phyloP scores from a whole-genome alignment of 2,888 invertebrate genomes.

The Trissolcus brochymenae region DNA sequence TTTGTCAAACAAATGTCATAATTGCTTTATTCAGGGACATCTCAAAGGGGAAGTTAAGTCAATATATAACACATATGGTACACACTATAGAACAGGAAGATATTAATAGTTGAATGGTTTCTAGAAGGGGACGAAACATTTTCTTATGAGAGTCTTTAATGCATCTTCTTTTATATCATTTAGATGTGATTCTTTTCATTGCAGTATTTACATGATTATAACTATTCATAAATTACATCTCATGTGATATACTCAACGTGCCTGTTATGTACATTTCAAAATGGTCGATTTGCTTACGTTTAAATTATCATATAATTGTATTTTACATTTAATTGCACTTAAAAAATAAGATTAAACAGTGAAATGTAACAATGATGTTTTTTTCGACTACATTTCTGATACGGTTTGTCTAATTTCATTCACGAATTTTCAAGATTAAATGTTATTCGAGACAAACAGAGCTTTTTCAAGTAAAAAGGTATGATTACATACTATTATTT shows the following conservation, averaged over 20 bases:
- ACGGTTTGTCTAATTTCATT: too few relatives aligned
- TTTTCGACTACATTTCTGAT: too few relatives aligned
- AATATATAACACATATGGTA: slow-evolving; percentile 36
- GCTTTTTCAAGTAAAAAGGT: slow-evolving; percentile 19
- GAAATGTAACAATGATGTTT: too few relatives aligned
- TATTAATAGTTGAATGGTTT: slow-evolving; percentile 42
- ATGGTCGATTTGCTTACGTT: too few relatives aligned
- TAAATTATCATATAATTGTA: too few relatives aligned
- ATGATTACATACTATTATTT: slow-evolving; percentile 45
- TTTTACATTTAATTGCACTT: too few relatives aligned
- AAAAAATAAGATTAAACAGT: too few relatives aligned
- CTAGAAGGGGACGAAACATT: slow-evolving; percentile 28
- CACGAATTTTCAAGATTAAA: too few relatives aligned
- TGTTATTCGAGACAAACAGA: neutral
- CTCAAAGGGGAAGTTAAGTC: slow-evolving; percentile 35
- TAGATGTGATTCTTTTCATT: slow-evolving; percentile 13
- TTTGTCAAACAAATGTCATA: slow-evolving; percentile 68
- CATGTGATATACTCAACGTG: too few relatives aligned
- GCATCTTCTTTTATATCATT: slow-evolving; percentile 1
- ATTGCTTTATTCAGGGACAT: slow-evolving; percentile 66
- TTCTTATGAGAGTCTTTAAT: slow-evolving; percentile 6
- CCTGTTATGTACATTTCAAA: too few relatives aligned
- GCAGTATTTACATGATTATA: neutral
- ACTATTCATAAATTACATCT: too few relatives aligned
- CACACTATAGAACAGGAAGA: slow-evolving; percentile 27